A percentile compares a stretch with the other conserved stretches of the same genome.
phyloP scores from a whole-genome alignment of 2,888 invertebrate species.

The Oscheius sp. region DNA sequence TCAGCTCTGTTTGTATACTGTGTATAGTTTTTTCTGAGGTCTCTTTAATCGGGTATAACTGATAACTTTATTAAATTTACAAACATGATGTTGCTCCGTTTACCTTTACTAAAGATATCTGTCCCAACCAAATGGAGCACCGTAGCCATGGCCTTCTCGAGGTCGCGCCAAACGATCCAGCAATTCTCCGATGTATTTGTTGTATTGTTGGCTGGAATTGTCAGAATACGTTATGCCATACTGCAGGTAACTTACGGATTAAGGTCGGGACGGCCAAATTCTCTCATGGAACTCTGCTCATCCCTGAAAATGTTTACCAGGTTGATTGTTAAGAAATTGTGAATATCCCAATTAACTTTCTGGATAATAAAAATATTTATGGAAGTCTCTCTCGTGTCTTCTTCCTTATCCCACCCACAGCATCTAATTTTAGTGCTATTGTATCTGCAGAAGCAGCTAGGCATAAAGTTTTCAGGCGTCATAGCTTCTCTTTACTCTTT shows the following conservation, averaged over 20 bases:
- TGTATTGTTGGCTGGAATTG: constrained; percentile 25
- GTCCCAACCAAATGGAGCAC: constrained; percentile 6
- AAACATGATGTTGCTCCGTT: constrained; percentile 1
- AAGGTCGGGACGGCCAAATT: constrained; percentile 7
- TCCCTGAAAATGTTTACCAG: constrained; percentile 9
- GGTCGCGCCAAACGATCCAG: constrained; percentile 4
- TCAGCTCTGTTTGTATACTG: background rate
- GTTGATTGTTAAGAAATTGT: too few relatives aligned
- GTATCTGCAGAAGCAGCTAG: too few relatives aligned
- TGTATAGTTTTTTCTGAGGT: background rate
- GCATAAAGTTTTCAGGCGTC: too few relatives aligned
- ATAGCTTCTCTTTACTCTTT: too few relatives aligned
- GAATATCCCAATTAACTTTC: too few relatives aligned
- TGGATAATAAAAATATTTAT: too few relatives aligned
- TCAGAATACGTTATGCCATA: background rate
- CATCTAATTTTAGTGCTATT: too few relatives aligned
- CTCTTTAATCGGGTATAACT: constrained; percentile 14
- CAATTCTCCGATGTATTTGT: constrained; percentile 14
- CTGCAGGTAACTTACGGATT: background rate
- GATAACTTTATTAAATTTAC: constrained; percentile 21
- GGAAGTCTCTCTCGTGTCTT: too few relatives aligned
- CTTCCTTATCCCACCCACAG: too few relatives aligned
- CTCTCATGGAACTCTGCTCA: background rate
- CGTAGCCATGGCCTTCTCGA: background rate
- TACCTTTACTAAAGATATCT: background rate